Base-by-base conservation (phyloP, 2,797 vertebrate species). In the Lepidocolaptes lacrymiger region DNA sequence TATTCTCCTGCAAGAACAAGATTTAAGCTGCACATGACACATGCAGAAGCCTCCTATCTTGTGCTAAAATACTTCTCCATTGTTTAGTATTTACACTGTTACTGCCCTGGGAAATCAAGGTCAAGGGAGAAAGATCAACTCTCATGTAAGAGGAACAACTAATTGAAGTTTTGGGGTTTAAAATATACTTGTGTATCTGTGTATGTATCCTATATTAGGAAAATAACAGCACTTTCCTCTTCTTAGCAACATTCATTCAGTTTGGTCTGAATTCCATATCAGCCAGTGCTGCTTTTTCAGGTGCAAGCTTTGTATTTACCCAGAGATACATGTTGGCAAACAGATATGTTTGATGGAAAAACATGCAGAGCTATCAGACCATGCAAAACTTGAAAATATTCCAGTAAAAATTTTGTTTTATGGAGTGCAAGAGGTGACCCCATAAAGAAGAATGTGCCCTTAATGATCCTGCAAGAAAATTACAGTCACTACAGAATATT, bases 231-330 rank as follows among this genome's bases (percentile, higher is more conserved):
- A 61, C 21, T 78, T 75, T 55, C 37, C 19, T 73, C 34, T 84
- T 54, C 41, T 43, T 23, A 51, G 41, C 8, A 94, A 41, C 30
- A 23, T 80, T 46, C 21, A 44, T 16, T 55, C 36, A 28, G 12
- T 37, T 52, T 80, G 64, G 10, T 63, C 71, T 59, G 52, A 86
- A 91, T 89, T 77, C 62, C 7, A 1, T 28, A 68, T 16, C 51
- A 87, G 62, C 30, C 63, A 85, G 55, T 8, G 34, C 21, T 95
- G 87, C 24, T 93, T 93, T 85, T 85, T 89, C 93, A 95, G 81
- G 63, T 91, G 84, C 77, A 78, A 72, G 43, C 63, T 46, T 66
- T 56, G 43, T 89, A 72, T 92, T 95, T 92, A 61, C 34, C 49
- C 74, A 78, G 49, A 92, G 81, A 78, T 3, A 58, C 6, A 11